phyloP scores from a whole-genome alignment of 2,888 invertebrate genomes.

The Carpatolechia fugitivella region DNA sequence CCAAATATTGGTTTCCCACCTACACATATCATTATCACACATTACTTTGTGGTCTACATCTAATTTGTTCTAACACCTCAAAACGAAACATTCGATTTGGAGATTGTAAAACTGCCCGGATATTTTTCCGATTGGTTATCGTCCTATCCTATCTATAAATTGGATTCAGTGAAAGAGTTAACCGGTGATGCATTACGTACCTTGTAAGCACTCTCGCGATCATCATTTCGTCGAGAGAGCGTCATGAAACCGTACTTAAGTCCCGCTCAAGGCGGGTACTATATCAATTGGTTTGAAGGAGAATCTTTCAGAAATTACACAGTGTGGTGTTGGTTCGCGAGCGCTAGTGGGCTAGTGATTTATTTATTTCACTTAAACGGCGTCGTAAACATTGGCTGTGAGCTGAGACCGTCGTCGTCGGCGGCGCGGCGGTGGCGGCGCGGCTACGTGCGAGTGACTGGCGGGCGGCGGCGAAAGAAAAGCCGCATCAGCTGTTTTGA shows the following conservation, averaged over 20 bases:
- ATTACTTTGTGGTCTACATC: constrained; percentile 1
- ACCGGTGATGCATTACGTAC: constrained; percentile 12
- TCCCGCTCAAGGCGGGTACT: constrained; percentile 42
- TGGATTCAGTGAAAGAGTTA: constrained; percentile 14
- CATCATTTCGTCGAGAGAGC: constrained; percentile 29
- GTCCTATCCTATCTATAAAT: constrained; percentile 11
- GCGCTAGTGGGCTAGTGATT: constrained; percentile 49
- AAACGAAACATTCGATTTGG: neutral
- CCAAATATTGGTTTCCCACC: constrained; percentile 7
- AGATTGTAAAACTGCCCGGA: neutral
- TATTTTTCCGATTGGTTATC: constrained; percentile 12
- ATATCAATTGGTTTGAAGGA: constrained; percentile 51
- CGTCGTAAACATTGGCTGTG: constrained; percentile 49
- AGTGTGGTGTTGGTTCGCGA: constrained; percentile 35
- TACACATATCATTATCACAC: constrained; percentile 3
- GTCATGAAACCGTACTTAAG: constrained; percentile 34
- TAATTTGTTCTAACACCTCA: constrained; percentile 7
- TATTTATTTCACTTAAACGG: constrained; percentile 71
- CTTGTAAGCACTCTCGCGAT: constrained; percentile 17
- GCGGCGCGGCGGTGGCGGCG: neutral
- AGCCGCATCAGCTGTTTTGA: neutral
- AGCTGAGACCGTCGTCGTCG: constrained; percentile 9
- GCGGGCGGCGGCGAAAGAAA: neutral
- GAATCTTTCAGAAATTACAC: constrained; percentile 60
- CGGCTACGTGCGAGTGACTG: too few relatives aligned